Evolutionary conservation across 2,113 vertebrate species (phyloP), one percentile per base, ranked within the genome.

Genomic region (Odocoileus virginianus): DNA sequence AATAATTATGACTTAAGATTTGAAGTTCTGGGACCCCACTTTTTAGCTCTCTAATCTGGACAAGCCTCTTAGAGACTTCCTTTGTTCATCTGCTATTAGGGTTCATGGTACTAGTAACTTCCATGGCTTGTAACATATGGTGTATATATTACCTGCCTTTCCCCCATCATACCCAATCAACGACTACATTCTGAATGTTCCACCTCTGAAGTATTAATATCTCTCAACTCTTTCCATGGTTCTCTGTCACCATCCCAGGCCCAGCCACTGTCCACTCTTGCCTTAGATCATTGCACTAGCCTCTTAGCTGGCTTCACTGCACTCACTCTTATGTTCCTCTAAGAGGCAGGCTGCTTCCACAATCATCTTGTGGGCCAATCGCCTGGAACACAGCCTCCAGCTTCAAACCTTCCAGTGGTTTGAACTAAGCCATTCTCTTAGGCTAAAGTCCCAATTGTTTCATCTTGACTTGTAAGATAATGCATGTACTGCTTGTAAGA

Each of bases 1-100:
- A 79, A 67, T 96, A 71, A 95, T 87, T 86, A 71, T 74, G 76
- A 87, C 19, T 27, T 64, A 91, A 93, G 76, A 81, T 50, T 58
- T 30, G 27, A 60, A 85, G 28, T 92, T 88, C 84, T 96, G 84
- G 55, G 79, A 93, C 58, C 57, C 71, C 82, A 79, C 58, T 83
- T 78, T 61, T 89, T 64, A 92, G 54, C 28, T 89, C 28, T 54
- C 76, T 33, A 15, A 79, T n/a, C 47, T 40, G n/a, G 67, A 88
- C 71, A 87, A 82, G 82, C 14, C 27, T 86, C 74, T 91, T 64
- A 85, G 55, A 94, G 43, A 45, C 25, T 45, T 47, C n/a, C 52
- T 85, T 87, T 76, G 40, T 82, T 92, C 43, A 55, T 58, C 90
- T 85, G 58, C 61, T 89, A 71, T 54, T 21, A 60, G 33, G 25